Base-by-base conservation (phyloP, 2,888 invertebrate genomes). In the Bruchidius siliquastri region DNA sequence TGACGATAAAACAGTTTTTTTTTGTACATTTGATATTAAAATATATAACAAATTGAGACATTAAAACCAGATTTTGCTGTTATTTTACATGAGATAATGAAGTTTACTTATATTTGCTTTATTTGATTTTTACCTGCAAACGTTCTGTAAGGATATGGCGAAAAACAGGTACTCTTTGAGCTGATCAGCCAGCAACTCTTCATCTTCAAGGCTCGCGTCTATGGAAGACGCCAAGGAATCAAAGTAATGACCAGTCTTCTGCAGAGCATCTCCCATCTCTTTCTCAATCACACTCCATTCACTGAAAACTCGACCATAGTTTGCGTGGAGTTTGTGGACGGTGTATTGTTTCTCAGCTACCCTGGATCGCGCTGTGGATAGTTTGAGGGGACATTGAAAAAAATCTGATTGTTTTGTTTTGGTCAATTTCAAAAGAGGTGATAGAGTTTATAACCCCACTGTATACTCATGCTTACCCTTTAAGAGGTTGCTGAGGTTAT, bases 211-310 rank as follows among this genome's bases (percentile, higher is more conserved):
- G 30, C 91, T 78, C 0, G 82, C 77, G 73, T 83, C 84, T 69
- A 84, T 82, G 68, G 78, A 79, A 69, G 86, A 85, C 0, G 86
- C 85, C 20, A 87, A 76, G 0, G 87, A 86, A 78, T 87, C 91
- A 79, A 91, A 88, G 82, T 91, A 91, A 84, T 91, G 91, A 0
- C 91, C 90, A 1, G 90, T 90, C 83, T 90, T 90, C 81, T 93
- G 94, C 72, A 95, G 83, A 0, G 93, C 93, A 83, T 95, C 94
- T 0, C 87, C 93, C 92, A 95, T 94, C 75, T 92, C 78, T 79
- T 91, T 92, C 83, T 95, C 95, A 71, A 93, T 91, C 49, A 92
- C 93, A 84, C 94, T 94, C 94, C 95, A 95, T 84, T 95, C 95
- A 80, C 93, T 94, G 82, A 71, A 71, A 18, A 71, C 71, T 0